Evolutionary conservation across 2,888 invertebrate genomes (phyloP).

Genomic region (Drosophila emarginata): DNA sequence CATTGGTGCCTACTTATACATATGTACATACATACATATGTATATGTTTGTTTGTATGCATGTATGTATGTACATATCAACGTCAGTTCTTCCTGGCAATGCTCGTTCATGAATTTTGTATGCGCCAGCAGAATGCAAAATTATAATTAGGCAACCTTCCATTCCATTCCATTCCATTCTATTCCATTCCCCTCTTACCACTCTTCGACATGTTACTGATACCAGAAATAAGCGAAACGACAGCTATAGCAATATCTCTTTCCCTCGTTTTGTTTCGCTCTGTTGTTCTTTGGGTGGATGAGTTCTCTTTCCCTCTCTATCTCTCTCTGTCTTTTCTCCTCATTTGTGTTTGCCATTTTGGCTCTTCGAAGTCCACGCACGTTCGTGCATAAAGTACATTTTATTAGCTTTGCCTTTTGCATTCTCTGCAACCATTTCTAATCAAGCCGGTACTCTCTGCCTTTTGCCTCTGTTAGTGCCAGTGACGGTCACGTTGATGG

Average conservation of each 20-base stretch:
- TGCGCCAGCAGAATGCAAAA: slow-evolving; percentile 73
- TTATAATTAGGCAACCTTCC: slow-evolving; percentile 69
- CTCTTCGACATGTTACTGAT: slow-evolving; percentile 21
- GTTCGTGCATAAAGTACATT: slow-evolving; percentile 75
- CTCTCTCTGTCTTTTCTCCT: not conserved
- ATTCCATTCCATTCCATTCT: not conserved
- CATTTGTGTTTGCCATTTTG: slow-evolving; percentile 24
- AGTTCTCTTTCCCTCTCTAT: not conserved
- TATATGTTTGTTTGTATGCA: not conserved
- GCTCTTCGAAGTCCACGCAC: slow-evolving; percentile 60
- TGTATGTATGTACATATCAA: not conserved
- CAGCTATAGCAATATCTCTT: slow-evolving; percentile 4
- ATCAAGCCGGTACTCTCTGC: slow-evolving; percentile 19
- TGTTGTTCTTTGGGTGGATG: not conserved
- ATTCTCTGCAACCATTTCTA: slow-evolving; percentile 50
- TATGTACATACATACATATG: not conserved
- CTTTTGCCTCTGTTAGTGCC: not conserved
- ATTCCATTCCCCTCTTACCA: not conserved
- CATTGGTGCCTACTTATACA: not conserved
- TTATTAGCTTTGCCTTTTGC: slow-evolving; percentile 69
- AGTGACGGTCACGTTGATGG: not conserved
- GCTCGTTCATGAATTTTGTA: slow-evolving; percentile 70
- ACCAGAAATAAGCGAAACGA: slow-evolving; percentile 35
- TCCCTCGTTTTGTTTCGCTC: not conserved
- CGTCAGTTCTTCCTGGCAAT: not conserved